Evolutionary conservation across 2,797 vertebrate species (phyloP), one percentile per base, ranked within the genome.

Genomic region (Okamejei kenojei): DNA sequence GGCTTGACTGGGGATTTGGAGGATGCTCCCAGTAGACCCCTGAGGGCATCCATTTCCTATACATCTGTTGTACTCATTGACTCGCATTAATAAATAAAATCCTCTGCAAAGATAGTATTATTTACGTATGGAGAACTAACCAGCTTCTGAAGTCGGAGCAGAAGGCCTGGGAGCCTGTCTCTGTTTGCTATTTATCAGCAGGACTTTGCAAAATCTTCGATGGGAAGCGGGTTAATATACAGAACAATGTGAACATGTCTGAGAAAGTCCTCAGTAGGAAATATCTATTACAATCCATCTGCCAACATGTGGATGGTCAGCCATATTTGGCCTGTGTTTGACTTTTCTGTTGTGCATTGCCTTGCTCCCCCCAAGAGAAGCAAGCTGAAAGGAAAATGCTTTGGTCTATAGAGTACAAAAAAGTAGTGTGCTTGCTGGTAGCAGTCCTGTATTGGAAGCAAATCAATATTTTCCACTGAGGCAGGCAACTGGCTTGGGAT

Each of bases 391-490:
- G 17, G n/a, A 11, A 38, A 35, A 61, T 61, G 7, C 7, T 90
- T 90, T 90, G 73, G 88, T 21, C 32, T 8, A 23, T 71, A 35
- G 86, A 71, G 23, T 63, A 71, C 35, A 17, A 71, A 90, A 38
- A 71, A 26, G n/a, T 32, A 71, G 88, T 15, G 7, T 4, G 68
- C 32, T 90, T 71, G 35, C 86, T 68, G 63, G 32, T 65, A 90
- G 23, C 21, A 35, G 29, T 68, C 61, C 84, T 88, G 54, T 19
- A 58, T 68, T 88, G 58, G n/a, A 88, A 88, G 84, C 63, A 68
- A 58, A 88, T 68, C 35, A 88, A 35, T 88, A 90, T 90, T 90
- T 90, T 90, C 88, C 63, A 71, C 65, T 90, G 65, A 90, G 65
- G 32, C 19, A 10, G 71, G 38, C 21, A 90, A 26, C 32, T 90